Evolutionary conservation across 2,888 invertebrate species (phyloP), one percentile per base, ranked within the genome.

Genomic region (Emmelina monodactyla): DNA sequence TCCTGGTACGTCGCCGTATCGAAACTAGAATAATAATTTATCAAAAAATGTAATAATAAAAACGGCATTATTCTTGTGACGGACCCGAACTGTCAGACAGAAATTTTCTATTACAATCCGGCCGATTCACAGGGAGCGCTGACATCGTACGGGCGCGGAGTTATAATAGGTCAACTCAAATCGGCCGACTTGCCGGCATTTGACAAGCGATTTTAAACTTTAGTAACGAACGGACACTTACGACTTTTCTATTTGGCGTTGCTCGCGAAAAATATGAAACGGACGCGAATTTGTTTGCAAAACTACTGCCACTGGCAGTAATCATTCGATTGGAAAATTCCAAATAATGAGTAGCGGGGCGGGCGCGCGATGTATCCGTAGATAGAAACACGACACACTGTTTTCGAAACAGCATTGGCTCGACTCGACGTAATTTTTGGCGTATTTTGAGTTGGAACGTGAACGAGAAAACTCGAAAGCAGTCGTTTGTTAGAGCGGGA

Each of bases 281-380:
- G 62, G 63, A 69, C 61, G 65, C 59, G 58, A 68, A 67, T 71
- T 72, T 70, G 70, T 72, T 75, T 73, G 70, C 69, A 70, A 70
- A 76, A 75, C 73, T 75, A 73, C 69, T 60, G 62, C 61, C 51
- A 55, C 42, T 49, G 48, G 53, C 58, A 60, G 53, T 63, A 61
- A 62, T 79, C 82, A 78, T 80, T 82, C 79, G 75, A 81, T 83
- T 82, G 84, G 84, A 84, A 84, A 84, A 83, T 84, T 84, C 82
- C 83, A 70, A 82, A 71, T 67, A 67, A 61, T 61, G 59, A 61
- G 59, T 60, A 55, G 61, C 58, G 61, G 25, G 62, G 59, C 62
- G 63, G 51, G 63, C 73, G 63, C 71, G 71, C 67, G 62, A 60
- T 62, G 53, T 14, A 13, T 57, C 68, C 61, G 67, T 58, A 55